These are phyloP conservation scores for Manis javanica DNA, from an alignment of 2,797 vertebrate genomes.

Conservation along the genomic window DNA sequence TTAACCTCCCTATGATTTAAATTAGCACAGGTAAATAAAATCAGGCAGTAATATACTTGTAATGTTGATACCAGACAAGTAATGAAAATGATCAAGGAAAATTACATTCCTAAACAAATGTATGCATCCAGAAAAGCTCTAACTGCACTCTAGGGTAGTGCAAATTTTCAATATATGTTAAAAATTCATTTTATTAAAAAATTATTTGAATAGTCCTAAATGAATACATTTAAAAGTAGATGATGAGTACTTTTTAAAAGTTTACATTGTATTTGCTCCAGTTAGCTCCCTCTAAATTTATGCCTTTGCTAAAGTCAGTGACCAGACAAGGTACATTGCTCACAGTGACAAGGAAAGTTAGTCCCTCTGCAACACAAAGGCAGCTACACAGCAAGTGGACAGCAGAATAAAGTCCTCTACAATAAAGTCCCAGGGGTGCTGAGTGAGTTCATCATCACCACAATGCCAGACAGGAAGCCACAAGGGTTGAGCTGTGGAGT, in stretches of 20 bases:
- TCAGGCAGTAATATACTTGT: conserved; percentile 18
- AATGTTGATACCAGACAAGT: neutral
- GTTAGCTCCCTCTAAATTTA: conserved; percentile 11
- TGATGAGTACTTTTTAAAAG: neutral
- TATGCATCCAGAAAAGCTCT: neutral
- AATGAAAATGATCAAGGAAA: conserved; percentile 38
- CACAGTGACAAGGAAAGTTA: neutral
- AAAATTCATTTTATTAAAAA: conserved; percentile 1
- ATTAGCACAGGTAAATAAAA: conserved; percentile 13
- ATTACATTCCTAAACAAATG: conserved; percentile 1
- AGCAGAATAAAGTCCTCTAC: neutral
- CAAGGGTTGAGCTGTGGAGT: neutral
- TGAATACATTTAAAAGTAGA: conserved; percentile 2
- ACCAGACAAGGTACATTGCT: neutral
- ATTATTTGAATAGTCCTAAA: neutral
- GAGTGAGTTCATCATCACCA: neutral
- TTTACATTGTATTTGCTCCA: neutral
- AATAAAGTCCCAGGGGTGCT: neutral
- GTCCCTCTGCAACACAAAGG: neutral
- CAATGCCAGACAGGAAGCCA: neutral
- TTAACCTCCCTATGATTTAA: conserved; percentile 40
- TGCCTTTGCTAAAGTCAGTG: neutral
- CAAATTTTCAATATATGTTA: conserved; percentile 9
- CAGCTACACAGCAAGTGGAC: neutral
- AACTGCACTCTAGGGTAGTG: neutral